Evolutionary conservation across 2,113 vertebrate genomes (phyloP).

Genomic region (Bubalus kerabau): DNA sequence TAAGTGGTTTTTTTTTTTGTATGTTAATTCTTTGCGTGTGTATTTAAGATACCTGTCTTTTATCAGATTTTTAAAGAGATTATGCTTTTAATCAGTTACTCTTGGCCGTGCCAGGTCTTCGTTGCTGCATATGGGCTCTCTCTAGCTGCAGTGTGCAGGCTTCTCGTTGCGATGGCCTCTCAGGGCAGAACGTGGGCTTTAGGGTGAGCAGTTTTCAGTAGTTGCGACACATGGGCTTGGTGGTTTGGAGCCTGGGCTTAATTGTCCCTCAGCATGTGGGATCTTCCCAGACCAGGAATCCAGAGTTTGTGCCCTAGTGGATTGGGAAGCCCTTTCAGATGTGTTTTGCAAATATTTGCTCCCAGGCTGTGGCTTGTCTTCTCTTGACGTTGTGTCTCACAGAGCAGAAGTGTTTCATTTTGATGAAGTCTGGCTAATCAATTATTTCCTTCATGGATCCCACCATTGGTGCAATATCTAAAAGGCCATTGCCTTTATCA

Average conservation of each 20-base stretch:
- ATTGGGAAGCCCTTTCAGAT: background rate
- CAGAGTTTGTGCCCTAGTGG: background rate
- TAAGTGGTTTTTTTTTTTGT: background rate
- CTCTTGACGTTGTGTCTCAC: background rate
- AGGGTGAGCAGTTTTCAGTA: background rate
- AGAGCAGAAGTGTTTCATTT: background rate
- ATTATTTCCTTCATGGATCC: accelerated
- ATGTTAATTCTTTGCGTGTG: accelerated
- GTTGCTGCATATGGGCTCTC: background rate
- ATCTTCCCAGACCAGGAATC: background rate
- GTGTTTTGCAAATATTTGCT: accelerated
- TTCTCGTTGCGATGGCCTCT: accelerated
- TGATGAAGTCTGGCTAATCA: accelerated
- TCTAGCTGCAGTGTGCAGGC: background rate
- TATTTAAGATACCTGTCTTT: background rate
- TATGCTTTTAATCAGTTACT: accelerated
- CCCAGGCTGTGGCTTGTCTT: background rate
- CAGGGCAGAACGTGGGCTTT: accelerated
- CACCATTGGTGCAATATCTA: background rate
- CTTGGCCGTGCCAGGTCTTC: background rate
- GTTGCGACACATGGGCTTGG: background rate
- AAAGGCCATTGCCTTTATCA: accelerated
- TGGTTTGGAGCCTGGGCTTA: background rate
- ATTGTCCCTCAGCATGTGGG: background rate
- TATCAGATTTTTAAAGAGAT: background rate